Evolutionary conservation across 2,113 vertebrate genomes (phyloP).

Genomic region (Silurus meridionalis): DNA sequence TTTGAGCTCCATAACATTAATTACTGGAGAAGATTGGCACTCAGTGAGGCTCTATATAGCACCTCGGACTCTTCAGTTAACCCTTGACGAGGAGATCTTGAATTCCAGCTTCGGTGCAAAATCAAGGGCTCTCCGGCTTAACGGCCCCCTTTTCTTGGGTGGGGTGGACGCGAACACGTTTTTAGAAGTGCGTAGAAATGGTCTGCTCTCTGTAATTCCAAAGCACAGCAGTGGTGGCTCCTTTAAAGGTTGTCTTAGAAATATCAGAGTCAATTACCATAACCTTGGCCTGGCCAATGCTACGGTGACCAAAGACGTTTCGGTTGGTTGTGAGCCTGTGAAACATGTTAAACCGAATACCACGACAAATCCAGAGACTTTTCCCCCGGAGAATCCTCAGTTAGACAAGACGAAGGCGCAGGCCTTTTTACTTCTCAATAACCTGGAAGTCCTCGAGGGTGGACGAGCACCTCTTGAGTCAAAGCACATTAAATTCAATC

Average conservation of each 20-base stretch:
- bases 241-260: slow-evolving; percentile 84
- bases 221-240: slow-evolving; percentile 70
- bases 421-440: slow-evolving; percentile 72
- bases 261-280: slow-evolving; percentile 73
- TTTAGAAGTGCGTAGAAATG: slow-evolving; percentile 64
- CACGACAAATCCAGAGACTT: slow-evolving; percentile 31
- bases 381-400: slow-evolving; percentile 15
- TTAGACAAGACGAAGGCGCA: slow-evolving; percentile 52
- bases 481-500: slow-evolving; percentile 78
- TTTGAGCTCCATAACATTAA: slow-evolving; percentile 66
- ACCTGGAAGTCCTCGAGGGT: slow-evolving; percentile 80
- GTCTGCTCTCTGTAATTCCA: slow-evolving; percentile 66
- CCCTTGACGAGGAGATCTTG: slow-evolving; percentile 73
- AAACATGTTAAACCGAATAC: slow-evolving; percentile 29
- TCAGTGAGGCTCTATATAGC: slow-evolving; percentile 72
- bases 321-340: slow-evolving; percentile 74
- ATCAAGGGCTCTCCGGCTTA: slow-evolving; percentile 65
- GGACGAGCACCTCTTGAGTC: slow-evolving; percentile 74
- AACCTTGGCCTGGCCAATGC: slow-evolving; percentile 76
- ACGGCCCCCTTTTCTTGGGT: slow-evolving; percentile 77
- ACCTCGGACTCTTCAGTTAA: slow-evolving; percentile 71
- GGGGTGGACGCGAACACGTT: slow-evolving; percentile 69
- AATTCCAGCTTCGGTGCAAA: slow-evolving; percentile 62
- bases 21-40: slow-evolving; percentile 79
- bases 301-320: slow-evolving; percentile 80